These are phyloP conservation scores for Antennarius striatus DNA, from an alignment of 2,113 vertebrate genomes.

Conservation along the genomic window DNA sequence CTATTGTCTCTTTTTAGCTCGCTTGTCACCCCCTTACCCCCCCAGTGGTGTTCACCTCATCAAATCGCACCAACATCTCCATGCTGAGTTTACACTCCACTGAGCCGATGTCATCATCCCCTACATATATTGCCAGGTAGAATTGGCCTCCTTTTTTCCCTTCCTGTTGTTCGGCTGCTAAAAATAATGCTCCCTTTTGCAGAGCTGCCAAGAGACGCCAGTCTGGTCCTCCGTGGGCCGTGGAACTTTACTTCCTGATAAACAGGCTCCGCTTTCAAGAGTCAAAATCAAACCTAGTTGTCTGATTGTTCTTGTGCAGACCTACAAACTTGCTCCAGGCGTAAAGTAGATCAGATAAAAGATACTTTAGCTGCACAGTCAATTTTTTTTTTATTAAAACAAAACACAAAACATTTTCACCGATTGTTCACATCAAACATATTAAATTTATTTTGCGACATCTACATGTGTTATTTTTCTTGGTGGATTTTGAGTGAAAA, in stretches of 20 bases:
- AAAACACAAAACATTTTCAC: no score
- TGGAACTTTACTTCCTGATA: conserved; percentile 74
- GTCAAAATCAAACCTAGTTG: conserved; percentile 20
- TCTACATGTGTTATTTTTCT: no score
- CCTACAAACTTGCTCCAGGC: no score
- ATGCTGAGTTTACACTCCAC: conserved; percentile 69
- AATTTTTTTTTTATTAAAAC: no score
- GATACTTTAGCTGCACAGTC: no score
- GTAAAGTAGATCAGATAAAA: no score
- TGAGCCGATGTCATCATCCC: conserved; percentile 75
- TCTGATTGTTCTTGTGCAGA: conserved; percentile 5
- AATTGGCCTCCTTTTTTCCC: conserved; percentile 80
- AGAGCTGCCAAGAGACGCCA: conserved; percentile 69
- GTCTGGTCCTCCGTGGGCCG: conserved; percentile 70
- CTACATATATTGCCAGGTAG: conserved; percentile 79
- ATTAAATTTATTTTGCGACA: no score
- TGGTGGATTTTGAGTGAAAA: no score
- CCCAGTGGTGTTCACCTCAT: conserved; percentile 45
- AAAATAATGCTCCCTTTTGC: conserved; percentile 78
- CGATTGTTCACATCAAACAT: no score
- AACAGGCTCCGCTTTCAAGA: conserved; percentile 45
- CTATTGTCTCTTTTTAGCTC: conserved; percentile 37
- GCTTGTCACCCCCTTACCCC: conserved; percentile 16
- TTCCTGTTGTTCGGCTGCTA: conserved; percentile 82
- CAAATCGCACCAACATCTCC: conserved; percentile 53